Evolutionary conservation across 64 coral and sea anemone species (phyloP).

Genomic region (Astreopora myriophthalma): DNA sequence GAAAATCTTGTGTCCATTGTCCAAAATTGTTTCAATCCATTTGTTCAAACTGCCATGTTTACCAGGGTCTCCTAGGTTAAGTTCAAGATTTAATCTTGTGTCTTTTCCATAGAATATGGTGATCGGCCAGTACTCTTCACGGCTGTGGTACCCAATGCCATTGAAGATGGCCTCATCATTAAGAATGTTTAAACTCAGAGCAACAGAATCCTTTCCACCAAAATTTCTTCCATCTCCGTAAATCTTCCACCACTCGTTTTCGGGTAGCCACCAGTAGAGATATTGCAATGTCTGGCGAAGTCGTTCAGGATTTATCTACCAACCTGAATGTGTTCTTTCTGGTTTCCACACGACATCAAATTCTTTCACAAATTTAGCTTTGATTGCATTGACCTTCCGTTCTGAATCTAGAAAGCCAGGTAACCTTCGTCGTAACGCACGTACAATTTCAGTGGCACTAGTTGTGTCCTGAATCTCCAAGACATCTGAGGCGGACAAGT

Average conservation of each 20-base stretch:
- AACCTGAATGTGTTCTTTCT: no score
- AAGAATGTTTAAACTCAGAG: not conserved
- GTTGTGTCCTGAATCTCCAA: slow-evolving; percentile 25
- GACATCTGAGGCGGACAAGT: not conserved
- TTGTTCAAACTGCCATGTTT: not conserved
- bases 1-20: not conserved
- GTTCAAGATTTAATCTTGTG: slow-evolving; percentile 21
- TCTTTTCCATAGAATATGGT: slow-evolving; percentile 47
- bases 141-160: slow-evolving; percentile 12
- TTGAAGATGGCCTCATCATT: slow-evolving; percentile 38
- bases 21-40: slow-evolving; percentile 6
- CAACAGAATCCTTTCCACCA: slow-evolving; percentile 35
- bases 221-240: slow-evolving; percentile 53
- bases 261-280: no score
- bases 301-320: no score
- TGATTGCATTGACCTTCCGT: slow-evolving; percentile 2
- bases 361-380: not conserved
- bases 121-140: slow-evolving; percentile 39
- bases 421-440: slow-evolving; percentile 3
- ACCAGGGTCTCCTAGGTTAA: slow-evolving; percentile 29
- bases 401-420: slow-evolving; percentile 35
- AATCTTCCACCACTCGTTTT: not conserved
- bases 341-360: not conserved
- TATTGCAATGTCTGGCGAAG: no score
- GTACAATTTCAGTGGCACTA: slow-evolving; percentile 23